These are phyloP conservation scores for Epinephelus lanceolatus DNA, from an alignment of 2,113 vertebrate genomes.

Conservation along the genomic window DNA sequence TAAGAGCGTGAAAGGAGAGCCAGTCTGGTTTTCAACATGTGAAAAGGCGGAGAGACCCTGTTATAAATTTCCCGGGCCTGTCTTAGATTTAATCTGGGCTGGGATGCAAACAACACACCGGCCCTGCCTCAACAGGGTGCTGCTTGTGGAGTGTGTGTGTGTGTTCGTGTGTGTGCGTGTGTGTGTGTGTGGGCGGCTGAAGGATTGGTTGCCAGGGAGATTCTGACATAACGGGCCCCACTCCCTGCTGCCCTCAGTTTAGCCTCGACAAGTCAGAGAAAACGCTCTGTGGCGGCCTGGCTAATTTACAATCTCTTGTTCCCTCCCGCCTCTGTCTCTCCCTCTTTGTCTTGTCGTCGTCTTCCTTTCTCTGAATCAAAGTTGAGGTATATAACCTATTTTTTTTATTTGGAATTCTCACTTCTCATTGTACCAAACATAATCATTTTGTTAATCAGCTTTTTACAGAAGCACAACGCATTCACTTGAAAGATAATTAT, in stretches of 20 bases:
- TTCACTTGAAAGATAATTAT: too few species aligned
- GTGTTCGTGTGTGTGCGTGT: conserved; percentile 44
- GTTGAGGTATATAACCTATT: conserved; percentile 21
- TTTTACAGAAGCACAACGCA: neutral
- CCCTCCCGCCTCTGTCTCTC: conserved; percentile 32
- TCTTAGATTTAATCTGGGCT: conserved; percentile 78
- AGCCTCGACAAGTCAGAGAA: conserved; percentile 84
- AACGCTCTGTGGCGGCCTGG: conserved; percentile 69
- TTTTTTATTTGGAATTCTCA: conserved; percentile 8
- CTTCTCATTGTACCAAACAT: conserved; percentile 16
- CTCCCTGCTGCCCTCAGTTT: conserved; percentile 87
- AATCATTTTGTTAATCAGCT: conserved; percentile 2
- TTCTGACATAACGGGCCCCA: conserved; percentile 84
- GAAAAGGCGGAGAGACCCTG: conserved; percentile 47
- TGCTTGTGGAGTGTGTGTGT: conserved; percentile 38
- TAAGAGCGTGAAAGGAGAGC: conserved; percentile 51
- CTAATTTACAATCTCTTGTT: conserved; percentile 81
- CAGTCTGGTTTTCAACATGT: conserved; percentile 49
- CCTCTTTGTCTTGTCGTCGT: conserved; percentile 5
- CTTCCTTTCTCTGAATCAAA: conserved; percentile 31
- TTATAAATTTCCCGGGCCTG: conserved; percentile 58
- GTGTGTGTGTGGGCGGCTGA: conserved; percentile 75
- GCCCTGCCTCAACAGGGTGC: conserved; percentile 60
- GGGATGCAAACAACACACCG: conserved; percentile 73
- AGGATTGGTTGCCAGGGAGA: conserved; percentile 85